Base-by-base conservation (phyloP, 37 sponge, comb jelly and placozoan genomes). In the Tethya wilhelma region DNA sequence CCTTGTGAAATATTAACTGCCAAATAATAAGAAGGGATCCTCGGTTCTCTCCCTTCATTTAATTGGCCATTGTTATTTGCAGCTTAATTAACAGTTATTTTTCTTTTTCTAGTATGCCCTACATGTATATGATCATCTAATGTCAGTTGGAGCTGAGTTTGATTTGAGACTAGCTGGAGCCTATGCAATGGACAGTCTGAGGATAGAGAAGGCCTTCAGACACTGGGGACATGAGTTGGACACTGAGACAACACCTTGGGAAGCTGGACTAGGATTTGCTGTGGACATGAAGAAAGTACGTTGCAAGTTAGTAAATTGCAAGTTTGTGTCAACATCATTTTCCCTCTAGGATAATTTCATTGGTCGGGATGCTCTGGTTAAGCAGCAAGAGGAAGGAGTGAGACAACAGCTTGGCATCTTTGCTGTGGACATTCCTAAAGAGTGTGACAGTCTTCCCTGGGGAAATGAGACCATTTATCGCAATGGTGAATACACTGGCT, bases 141-240 rank as follows among this genome's bases (percentile, higher is more conserved):
- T 91, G 71, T 42, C 25, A 55, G 86, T 60, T 25, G 95, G 92
- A 14, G 36, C 41, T 28, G 43, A 85, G 38, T 78, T 64, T 32
- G 78, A 75, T 46, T 25, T 92, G 53, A 69, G 36, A 11, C 65
- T 87, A 39, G 90, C 90, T 53, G 96, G 96, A 2, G 58, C 69
- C 37, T 72, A 87, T 72, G 90, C 93, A n/a, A 40, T 95, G 42
- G 93, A 95, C 55, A 67, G 79, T 2, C 77, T 95, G 59, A 80
- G 93, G 20, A 25, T 85, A 22, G 96, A 95, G 81, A 86, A 92
- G 66, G 93, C 86, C 26, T 83, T 74, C 40, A 63, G 78, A 20
- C 90, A 83, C 38, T 86, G 84, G 96, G 90, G 86, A 1, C 76
- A 79, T 55, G 96, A 95, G 33, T 32, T 95, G 65, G 74, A 89